Conservation (phyloP, 1,140 invertebrate genomes). For the Antheraea mylitta region DNA sequence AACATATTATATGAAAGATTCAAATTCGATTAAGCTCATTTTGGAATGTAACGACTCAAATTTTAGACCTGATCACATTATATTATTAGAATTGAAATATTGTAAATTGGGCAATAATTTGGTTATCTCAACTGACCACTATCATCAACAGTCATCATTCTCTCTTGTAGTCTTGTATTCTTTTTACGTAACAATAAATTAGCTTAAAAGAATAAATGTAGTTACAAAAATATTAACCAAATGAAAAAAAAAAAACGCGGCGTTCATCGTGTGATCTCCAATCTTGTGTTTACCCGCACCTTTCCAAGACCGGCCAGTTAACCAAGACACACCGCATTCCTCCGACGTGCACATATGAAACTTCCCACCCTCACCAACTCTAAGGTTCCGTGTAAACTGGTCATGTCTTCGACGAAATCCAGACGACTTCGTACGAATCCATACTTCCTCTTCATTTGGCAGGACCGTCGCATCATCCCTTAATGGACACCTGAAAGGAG, state of each 20-base stretch:
- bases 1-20: no score
- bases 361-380: not conserved
- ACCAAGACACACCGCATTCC: constrained; percentile 15
- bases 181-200: no score
- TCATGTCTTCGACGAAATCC: not conserved
- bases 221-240: not conserved
- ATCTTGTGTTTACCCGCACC: constrained; percentile 15
- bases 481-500: constrained; percentile 8
- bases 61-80: no score
- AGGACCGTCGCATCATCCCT: constrained; percentile 6
- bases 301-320: constrained; percentile 18
- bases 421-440: not conserved
- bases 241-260: not conserved
- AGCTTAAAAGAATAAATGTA: no score
- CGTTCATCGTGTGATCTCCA: not conserved
- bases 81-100: no score
- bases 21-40: no score
- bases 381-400: not conserved
- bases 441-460: constrained; percentile 9
- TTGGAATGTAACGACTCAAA: no score
- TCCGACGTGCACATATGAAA: not conserved
- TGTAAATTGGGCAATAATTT: no score
- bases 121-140: no score
- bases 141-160: no score
- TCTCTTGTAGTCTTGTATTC: no score